Evolutionary conservation across 2,797 vertebrate genomes (phyloP).

Genomic region (Hyperoplus lanceolatus): DNA sequence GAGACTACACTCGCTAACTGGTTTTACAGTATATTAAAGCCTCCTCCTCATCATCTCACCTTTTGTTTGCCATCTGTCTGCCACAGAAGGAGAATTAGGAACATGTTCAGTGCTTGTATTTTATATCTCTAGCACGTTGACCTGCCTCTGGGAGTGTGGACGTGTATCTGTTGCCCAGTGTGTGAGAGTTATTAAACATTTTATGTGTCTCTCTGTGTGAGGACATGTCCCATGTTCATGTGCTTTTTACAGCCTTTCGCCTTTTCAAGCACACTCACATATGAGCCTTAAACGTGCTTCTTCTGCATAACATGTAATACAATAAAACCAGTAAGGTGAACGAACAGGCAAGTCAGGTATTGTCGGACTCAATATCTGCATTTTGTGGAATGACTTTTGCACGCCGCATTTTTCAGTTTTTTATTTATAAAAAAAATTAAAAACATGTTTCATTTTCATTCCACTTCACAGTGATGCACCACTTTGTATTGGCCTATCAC

Average conservation of each 20-base stretch:
- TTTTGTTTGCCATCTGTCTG: slow-evolving; percentile 52
- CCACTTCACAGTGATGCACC: too few species aligned
- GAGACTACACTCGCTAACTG: slow-evolving; percentile 16
- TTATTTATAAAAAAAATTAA: too few species aligned
- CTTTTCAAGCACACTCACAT: slow-evolving; percentile 28
- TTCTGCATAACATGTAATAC: not conserved
- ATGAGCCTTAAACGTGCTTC: not conserved
- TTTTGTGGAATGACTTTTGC: not conserved
- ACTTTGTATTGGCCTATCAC: too few species aligned
- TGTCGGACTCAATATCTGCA: not conserved
- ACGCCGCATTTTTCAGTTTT: too few species aligned
- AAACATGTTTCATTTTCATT: too few species aligned
- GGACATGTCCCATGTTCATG: slow-evolving; percentile 6
- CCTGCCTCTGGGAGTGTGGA: slow-evolving; percentile 15
- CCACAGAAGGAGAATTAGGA: slow-evolving; percentile 41
- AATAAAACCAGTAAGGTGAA: not conserved
- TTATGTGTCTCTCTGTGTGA: slow-evolving; percentile 26
- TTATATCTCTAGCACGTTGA: not conserved
- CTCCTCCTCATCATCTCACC: slow-evolving; percentile 44
- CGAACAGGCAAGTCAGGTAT: slow-evolving; percentile 8
- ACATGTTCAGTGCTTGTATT: slow-evolving; percentile 24
- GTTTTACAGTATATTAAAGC: slow-evolving; percentile 19
- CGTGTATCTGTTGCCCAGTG: slow-evolving; percentile 38
- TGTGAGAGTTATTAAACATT: slow-evolving; percentile 35
- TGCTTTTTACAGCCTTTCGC: not conserved